Percentiles rank a stretch among this genome's conserved stretches.
Conservation (phyloP, 2,888 invertebrate species). For the Terebella lapidaria region DNA sequence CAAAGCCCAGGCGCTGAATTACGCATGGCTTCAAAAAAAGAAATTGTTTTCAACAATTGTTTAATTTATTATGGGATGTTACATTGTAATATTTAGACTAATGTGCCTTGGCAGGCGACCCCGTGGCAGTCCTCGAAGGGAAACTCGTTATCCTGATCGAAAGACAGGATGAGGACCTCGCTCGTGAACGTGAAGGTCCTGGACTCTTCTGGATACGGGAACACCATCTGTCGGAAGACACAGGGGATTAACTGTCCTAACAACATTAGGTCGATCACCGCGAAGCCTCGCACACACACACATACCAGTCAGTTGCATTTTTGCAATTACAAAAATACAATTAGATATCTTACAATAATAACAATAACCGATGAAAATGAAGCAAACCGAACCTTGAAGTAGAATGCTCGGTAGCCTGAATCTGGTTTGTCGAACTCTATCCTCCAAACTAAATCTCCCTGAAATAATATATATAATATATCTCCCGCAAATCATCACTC, state of each 20-base stretch:
- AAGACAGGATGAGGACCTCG: neutral
- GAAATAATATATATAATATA: too few relatives aligned
- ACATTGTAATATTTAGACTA: too few relatives aligned
- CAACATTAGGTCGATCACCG: too few relatives aligned
- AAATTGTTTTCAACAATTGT: too few relatives aligned
- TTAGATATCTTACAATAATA: neutral
- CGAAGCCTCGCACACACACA: too few relatives aligned
- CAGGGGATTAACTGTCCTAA: too few relatives aligned
- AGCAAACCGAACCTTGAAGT: neutral
- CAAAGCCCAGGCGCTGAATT: too few relatives aligned
- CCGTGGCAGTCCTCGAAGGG: neutral
- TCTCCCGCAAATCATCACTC: too few relatives aligned
- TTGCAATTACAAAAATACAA: neutral
- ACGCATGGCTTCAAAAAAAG: too few relatives aligned
- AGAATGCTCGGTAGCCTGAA: neutral
- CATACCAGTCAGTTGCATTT: neutral
- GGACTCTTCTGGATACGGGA: neutral
- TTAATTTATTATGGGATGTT: too few relatives aligned
- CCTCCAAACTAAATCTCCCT: neutral
- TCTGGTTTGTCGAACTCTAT: neutral
- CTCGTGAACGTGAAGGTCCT: neutral
- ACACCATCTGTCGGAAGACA: neutral
- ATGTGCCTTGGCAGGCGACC: neutral
- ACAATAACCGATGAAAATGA: too few relatives aligned
- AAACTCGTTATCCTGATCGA: neutral